A percentile compares a stretch with the other conserved stretches of the same genome.
Evolutionary conservation across 1,140 invertebrate genomes (phyloP).

Genomic region (Geopemphigus sp.): DNA sequence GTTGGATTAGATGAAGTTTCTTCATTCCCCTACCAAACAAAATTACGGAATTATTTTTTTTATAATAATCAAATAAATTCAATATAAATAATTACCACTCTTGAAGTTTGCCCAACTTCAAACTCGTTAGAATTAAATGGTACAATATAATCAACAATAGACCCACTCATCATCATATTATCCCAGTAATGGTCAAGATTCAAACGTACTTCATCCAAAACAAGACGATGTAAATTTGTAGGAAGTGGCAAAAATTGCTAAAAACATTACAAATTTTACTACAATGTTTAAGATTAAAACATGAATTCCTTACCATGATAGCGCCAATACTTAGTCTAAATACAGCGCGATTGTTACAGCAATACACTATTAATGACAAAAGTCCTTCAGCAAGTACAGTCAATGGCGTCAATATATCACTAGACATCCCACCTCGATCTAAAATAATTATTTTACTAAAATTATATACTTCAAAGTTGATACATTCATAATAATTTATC

Average conservation of each 20-base stretch:
- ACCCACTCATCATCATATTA: neutral
- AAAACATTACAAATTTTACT: slow-evolving; percentile 10
- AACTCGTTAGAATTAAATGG: neutral
- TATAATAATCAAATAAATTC: neutral
- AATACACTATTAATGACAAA: slow-evolving; percentile 33
- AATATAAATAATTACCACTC: neutral
- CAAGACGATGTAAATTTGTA: neutral
- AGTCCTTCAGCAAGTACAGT: slow-evolving; percentile 7
- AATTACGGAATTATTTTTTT: neutral
- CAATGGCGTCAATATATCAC: neutral
- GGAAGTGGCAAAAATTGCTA: slow-evolving; percentile 29
- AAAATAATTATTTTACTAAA: neutral
- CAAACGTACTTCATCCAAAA: neutral
- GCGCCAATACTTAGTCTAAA: neutral
- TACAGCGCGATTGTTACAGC: slow-evolving; percentile 23
- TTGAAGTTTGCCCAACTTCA: neutral
- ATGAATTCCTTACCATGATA: slow-evolving; percentile 4
- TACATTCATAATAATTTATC: too few relatives aligned
- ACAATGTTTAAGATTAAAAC: neutral
- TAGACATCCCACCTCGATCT: neutral
- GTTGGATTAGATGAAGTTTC: slow-evolving; percentile 17
- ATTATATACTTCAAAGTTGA: neutral
- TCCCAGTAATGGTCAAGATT: slow-evolving; percentile 37
- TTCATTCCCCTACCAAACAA: neutral
- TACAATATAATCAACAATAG: slow-evolving; percentile 26